phyloP scores from a whole-genome alignment of 2,888 invertebrate species.

The Scotopteryx bipunctaria region DNA sequence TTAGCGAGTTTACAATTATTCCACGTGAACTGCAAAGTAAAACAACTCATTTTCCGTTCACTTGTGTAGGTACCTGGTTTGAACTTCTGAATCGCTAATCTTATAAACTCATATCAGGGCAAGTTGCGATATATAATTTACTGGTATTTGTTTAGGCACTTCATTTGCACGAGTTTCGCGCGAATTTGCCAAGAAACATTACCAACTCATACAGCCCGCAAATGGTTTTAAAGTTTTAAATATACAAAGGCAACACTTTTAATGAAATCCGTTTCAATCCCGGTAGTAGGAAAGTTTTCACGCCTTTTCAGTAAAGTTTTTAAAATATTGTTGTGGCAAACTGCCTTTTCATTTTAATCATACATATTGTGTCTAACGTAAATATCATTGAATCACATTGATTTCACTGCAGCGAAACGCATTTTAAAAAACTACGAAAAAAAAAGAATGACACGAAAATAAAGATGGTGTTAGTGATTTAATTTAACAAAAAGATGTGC shows the following conservation, averaged over 20 bases:
- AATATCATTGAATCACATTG: too few species aligned
- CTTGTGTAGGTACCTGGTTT: conserved; percentile 26
- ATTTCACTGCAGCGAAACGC: too few species aligned
- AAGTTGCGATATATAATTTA: conserved; percentile 30
- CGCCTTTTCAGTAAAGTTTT: not conserved
- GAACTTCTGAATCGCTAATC: conserved; percentile 30
- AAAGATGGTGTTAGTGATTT: too few species aligned
- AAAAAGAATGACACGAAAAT: too few species aligned
- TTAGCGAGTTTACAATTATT: not conserved
- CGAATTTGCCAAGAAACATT: conserved; percentile 21
- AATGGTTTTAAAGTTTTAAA: conserved; percentile 28
- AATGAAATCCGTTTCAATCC: conserved; percentile 11
- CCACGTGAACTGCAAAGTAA: not conserved
- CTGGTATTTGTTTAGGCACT: conserved; percentile 27
- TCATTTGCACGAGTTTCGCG: conserved; percentile 20
- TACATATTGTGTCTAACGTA: not conserved
- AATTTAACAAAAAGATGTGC: too few species aligned
- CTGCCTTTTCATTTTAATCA: not conserved
- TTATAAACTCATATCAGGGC: conserved; percentile 27
- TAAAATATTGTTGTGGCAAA: not conserved
- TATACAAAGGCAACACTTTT: conserved; percentile 11
- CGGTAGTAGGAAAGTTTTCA: not conserved
- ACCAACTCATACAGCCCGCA: conserved; percentile 18
- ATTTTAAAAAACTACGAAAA: too few species aligned
- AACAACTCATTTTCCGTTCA: conserved; percentile 20